Percentiles rank a stretch among this genome's conserved stretches.
These are phyloP conservation scores for Hydrophis major DNA, from an alignment of 2,797 vertebrate genomes.

Conservation along the genomic window DNA sequence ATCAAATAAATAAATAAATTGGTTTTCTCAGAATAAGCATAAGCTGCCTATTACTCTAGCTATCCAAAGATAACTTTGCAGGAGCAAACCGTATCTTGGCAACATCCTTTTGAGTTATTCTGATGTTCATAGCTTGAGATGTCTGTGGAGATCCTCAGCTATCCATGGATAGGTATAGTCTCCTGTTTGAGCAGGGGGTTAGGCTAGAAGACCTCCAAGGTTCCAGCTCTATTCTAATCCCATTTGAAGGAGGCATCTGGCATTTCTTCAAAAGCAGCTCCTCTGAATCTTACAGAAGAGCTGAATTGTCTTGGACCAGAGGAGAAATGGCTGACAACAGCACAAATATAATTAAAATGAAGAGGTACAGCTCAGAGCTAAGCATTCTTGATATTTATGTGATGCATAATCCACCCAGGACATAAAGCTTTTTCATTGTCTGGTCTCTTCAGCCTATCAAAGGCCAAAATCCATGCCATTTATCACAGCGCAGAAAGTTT, in stretches of 20 bases:
- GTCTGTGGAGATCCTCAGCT: too few species aligned
- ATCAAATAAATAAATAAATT: too few species aligned
- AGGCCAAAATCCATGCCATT: neutral
- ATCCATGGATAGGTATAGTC: too few species aligned
- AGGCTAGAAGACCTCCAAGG: too few species aligned
- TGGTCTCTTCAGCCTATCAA: slow-evolving; percentile 1
- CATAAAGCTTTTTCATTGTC: neutral
- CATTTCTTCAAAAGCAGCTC: neutral
- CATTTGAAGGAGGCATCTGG: neutral
- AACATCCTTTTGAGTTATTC: too few species aligned
- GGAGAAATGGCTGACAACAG: neutral
- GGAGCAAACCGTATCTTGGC: too few species aligned
- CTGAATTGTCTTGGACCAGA: neutral
- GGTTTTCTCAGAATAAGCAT: too few species aligned
- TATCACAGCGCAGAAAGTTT: slow-evolving; percentile 17
- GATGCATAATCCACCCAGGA: neutral
- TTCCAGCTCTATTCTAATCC: neutral
- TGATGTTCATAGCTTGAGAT: too few species aligned
- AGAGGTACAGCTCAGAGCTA: neutral
- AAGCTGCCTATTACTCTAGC: too few species aligned
- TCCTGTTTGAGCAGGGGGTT: neutral
- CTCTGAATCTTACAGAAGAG: neutral
- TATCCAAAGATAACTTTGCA: too few species aligned
- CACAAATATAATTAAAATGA: neutral
- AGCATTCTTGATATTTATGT: neutral